phyloP scores from a whole-genome alignment of 2,113 vertebrate genomes.

The Eolophus roseicapilla region DNA sequence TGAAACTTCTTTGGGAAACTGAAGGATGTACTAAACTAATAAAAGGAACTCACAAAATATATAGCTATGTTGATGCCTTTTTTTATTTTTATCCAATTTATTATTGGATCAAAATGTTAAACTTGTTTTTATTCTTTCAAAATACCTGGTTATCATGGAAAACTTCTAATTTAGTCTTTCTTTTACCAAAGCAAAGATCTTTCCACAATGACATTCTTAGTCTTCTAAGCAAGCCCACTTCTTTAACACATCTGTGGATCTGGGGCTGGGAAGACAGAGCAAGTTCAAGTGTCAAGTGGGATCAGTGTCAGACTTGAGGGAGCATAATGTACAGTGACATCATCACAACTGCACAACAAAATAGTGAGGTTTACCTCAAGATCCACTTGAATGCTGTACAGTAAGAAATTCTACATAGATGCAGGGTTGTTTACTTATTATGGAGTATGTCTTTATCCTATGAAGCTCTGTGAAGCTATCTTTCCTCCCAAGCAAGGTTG shows the following conservation, averaged over 20 bases:
- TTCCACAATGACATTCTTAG: fast-evolving
- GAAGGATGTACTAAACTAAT: background rate
- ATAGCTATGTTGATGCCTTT: background rate
- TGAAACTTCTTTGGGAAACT: background rate
- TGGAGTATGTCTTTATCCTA: background rate
- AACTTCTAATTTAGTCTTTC: background rate
- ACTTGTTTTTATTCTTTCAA: background rate
- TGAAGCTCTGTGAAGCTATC: background rate
- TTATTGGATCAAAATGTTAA: background rate
- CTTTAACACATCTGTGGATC: background rate
- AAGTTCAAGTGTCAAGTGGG: background rate
- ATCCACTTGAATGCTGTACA: background rate
- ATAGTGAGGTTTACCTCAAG: background rate
- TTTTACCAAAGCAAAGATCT: background rate
- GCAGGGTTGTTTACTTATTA: background rate
- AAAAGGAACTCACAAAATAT: background rate
- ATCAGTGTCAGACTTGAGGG: background rate
- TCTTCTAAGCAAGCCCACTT: background rate
- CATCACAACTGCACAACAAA: background rate
- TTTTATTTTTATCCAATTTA: background rate
- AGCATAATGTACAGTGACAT: background rate
- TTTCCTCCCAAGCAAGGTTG: background rate
- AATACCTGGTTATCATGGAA: background rate
- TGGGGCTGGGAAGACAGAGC: background rate
- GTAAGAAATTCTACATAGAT: fast-evolving